Percentiles rank a stretch among this genome's conserved stretches.
phyloP scores from a whole-genome alignment of 2,888 invertebrate genomes.

The Catocala sponsa region DNA sequence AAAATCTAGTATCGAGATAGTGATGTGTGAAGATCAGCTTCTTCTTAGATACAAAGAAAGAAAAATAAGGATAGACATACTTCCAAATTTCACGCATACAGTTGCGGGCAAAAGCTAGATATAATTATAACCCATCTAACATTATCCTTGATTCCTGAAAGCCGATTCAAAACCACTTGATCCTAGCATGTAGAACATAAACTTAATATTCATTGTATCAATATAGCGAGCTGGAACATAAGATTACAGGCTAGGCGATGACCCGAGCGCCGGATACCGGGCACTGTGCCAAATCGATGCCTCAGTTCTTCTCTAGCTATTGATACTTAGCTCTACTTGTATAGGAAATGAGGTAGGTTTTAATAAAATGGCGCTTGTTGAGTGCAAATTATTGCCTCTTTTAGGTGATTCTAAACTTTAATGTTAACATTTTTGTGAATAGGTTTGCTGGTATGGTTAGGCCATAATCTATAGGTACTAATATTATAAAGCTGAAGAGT shows the following conservation, averaged over 20 bases:
- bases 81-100: too few relatives aligned
- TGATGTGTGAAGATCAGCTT: too few relatives aligned
- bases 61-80: too few relatives aligned
- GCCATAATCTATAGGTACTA: too few relatives aligned
- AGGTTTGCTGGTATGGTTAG: too few relatives aligned
- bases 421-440: too few relatives aligned
- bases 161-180: background rate
- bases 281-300: slow-evolving; percentile 70
- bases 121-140: background rate
- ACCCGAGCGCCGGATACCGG: slow-evolving; percentile 49
- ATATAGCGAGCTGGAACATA: slow-evolving; percentile 6
- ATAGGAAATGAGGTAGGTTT: background rate
- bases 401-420: too few relatives aligned
- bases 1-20: too few relatives aligned
- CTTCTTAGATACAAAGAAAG: too few relatives aligned
- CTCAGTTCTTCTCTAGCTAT: slow-evolving; percentile 26
- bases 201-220: slow-evolving; percentile 31
- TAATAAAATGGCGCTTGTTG: background rate
- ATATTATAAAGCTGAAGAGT: too few relatives aligned
- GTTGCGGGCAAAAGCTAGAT: too few relatives aligned
- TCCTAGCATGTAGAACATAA: background rate
- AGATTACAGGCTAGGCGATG: slow-evolving; percentile 48
- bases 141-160: background rate
- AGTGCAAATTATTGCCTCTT: too few relatives aligned
- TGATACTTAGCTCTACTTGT: background rate